A percentile compares a stretch with the other conserved stretches of the same genome.
Conservation (phyloP, 2,113 vertebrate species). For the Hyaena hyaena region DNA sequence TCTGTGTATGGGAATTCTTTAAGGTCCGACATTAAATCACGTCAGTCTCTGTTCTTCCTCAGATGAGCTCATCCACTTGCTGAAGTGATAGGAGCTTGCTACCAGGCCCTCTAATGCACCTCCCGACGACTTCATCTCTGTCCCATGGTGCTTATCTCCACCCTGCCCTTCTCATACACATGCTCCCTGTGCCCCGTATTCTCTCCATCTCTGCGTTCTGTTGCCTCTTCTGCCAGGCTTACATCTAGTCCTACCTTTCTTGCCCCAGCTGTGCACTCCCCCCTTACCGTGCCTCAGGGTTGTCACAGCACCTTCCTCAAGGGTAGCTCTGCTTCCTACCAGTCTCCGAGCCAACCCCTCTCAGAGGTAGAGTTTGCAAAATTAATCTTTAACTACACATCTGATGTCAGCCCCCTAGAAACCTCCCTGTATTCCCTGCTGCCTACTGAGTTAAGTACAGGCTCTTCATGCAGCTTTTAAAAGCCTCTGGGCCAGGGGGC, state of each 20-base stretch:
- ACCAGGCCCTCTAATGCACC: too few relatives aligned
- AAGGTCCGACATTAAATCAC: not conserved
- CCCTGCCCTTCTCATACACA: accelerated
- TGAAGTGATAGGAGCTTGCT: not conserved
- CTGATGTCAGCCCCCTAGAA: not conserved
- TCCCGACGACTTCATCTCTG: not conserved
- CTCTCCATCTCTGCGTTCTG: not conserved
- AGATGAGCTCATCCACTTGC: not conserved
- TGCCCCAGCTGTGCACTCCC: not conserved
- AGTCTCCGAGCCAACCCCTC: not conserved
- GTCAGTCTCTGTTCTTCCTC: not conserved
- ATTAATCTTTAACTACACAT: not conserved
- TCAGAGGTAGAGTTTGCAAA: not conserved
- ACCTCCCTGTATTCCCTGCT: not conserved
- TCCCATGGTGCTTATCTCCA: not conserved
- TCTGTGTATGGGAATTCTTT: not conserved
- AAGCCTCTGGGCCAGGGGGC: not conserved
- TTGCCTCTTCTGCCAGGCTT: not conserved
- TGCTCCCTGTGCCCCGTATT: not conserved
- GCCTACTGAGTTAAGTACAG: not conserved
- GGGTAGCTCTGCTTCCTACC: not conserved
- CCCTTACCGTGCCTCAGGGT: not conserved
- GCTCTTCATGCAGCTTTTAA: not conserved
- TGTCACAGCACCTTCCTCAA: not conserved
- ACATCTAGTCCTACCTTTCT: too few relatives aligned